Conservation (phyloP, 1,140 invertebrate species). For the Aphidius ervi region DNA sequence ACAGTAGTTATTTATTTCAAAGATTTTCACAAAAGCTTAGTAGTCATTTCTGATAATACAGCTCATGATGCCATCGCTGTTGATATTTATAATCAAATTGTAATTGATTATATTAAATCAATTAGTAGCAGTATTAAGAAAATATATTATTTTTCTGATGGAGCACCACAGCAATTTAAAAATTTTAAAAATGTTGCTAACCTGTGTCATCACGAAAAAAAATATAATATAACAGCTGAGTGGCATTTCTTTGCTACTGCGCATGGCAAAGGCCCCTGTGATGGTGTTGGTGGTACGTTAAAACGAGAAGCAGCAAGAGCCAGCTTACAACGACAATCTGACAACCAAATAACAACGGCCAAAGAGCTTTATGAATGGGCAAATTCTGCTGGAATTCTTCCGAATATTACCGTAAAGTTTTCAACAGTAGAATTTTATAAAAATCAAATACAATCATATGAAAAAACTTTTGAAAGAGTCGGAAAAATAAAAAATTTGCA, state of each 20-base stretch:
- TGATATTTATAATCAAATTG: background rate
- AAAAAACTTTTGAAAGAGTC: no score
- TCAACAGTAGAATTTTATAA: conserved; percentile 38
- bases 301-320: conserved; percentile 6
- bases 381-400: conserved; percentile 33
- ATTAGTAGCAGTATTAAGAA: background rate
- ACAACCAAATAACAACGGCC: background rate
- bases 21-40: conserved; percentile 1
- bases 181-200: conserved; percentile 11
- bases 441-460: no score
- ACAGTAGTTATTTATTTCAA: conserved; percentile 3
- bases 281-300: background rate
- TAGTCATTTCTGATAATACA: conserved; percentile 1
- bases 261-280: conserved; percentile 9
- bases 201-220: conserved; percentile 1
- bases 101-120: conserved; percentile 8
- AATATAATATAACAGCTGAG: conserved; percentile 1
- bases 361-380: conserved; percentile 34
- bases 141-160: conserved; percentile 7
- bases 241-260: conserved; percentile 12
- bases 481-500: no score
- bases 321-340: conserved; percentile 1
- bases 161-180: conserved; percentile 11
- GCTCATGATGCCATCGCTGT: conserved; percentile 12
- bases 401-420: conserved; percentile 45